These are phyloP conservation scores for Hoplostethus mediterraneus DNA, from an alignment of 2,797 vertebrate genomes.

Conservation along the genomic window DNA sequence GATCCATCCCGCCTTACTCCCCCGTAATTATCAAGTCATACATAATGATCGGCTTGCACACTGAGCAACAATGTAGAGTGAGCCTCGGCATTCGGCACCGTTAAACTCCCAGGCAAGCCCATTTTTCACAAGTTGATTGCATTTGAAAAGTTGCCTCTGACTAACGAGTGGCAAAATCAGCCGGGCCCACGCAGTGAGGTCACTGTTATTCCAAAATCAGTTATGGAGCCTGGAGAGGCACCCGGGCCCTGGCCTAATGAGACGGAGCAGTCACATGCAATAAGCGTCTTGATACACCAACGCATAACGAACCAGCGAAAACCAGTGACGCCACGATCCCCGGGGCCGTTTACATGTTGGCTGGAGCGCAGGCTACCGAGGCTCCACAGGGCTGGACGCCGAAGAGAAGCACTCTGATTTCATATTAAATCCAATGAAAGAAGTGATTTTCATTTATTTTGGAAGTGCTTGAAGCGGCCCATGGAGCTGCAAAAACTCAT, in stretches of 20 bases:
- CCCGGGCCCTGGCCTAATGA: conserved; percentile 39
- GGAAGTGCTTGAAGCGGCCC: neutral
- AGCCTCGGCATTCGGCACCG: neutral
- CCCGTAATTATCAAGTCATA: conserved; percentile 3
- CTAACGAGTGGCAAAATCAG: conserved; percentile 10
- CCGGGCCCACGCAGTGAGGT: conserved; percentile 31
- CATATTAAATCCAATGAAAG: neutral
- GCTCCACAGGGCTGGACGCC: neutral
- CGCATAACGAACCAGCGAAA: conserved; percentile 19
- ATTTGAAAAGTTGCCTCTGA: conserved; percentile 40
- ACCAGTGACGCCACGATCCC: conserved; percentile 31
- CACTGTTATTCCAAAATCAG: conserved; percentile 54
- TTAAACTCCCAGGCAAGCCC: neutral
- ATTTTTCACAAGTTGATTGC: conserved; percentile 37
- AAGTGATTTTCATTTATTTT: conserved; percentile 1
- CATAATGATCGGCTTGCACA: conserved; percentile 1
- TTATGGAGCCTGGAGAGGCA: conserved; percentile 17
- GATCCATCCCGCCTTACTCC: neutral
- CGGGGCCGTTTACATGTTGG: neutral
- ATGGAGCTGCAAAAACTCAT: conserved; percentile 1
- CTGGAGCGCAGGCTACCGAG: neutral
- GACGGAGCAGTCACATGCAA: conserved; percentile 50
- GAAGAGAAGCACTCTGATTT: neutral
- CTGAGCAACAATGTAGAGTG: conserved; percentile 2
- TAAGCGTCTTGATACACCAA: conserved; percentile 29